These are phyloP conservation scores for Pseudorasbora parva DNA, from an alignment of 2,113 vertebrate species.

Conservation along the genomic window DNA sequence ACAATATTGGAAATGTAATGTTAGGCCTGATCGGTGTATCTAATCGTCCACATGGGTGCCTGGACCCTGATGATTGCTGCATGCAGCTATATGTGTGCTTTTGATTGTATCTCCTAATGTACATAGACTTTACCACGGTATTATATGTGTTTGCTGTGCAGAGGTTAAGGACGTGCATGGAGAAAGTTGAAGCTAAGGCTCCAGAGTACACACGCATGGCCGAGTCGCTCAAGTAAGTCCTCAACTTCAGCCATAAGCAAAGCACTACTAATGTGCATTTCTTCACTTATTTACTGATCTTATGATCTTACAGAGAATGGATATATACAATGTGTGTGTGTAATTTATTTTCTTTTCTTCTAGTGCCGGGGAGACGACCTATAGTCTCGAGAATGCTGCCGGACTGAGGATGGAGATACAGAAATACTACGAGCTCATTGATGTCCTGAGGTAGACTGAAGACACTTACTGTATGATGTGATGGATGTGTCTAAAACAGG, in stretches of 20 bases:
- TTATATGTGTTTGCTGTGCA: conserved; percentile 66
- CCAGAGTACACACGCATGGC: conserved; percentile 95
- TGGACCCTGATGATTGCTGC: too few relatives aligned
- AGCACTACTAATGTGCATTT: neutral
- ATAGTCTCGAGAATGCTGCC: conserved; percentile 85
- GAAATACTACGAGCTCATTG: conserved; percentile 94
- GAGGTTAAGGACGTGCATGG: conserved; percentile 93
- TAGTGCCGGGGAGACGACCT: conserved; percentile 92
- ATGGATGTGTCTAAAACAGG: neutral
- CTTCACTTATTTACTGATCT: neutral
- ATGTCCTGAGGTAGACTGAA: conserved; percentile 86
- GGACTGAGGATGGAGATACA: conserved; percentile 91
- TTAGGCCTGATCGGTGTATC: too few relatives aligned
- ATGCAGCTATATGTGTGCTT: too few relatives aligned
- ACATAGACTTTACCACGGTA: neutral
- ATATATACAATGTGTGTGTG: neutral
- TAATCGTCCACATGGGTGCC: too few relatives aligned
- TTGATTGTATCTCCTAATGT: too few relatives aligned
- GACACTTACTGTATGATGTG: neutral
- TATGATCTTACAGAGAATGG: neutral
- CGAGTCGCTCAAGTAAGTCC: conserved; percentile 91
- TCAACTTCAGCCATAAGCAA: neutral
- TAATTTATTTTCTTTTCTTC: neutral
- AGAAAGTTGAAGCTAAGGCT: conserved; percentile 92
- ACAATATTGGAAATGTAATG: too few relatives aligned